Base-by-base conservation (phyloP, 23 tunicate genomes). In the Phallusia fumigata region DNA sequence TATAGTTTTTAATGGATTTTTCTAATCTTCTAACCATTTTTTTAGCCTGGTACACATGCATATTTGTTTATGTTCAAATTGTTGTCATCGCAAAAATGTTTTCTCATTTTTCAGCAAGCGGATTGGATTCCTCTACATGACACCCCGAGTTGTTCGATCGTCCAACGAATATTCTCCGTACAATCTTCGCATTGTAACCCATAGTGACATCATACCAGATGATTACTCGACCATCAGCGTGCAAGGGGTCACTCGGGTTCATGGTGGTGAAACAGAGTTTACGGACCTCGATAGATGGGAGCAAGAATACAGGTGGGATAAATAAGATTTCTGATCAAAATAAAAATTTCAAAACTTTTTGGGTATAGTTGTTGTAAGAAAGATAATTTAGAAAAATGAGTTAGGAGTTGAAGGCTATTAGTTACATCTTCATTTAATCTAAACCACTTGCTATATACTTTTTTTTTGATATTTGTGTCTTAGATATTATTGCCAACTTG, bases 241-340 rank as follows among this genome's bases (percentile, higher is more conserved):
- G 18, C 75, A 79, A 30, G 95, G 95, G 16, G 99, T 95, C 24
- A 95, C 96, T 28, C 50, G 92, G 30, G 69, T 86, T 65, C 80
- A 86, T 18, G 81, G 80, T 15, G 96, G 90, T 0, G 99, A 95
- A 69, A 88, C 90, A 30, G 96, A 78, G 47, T 90, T 95, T 74
- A 91, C 96, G 0, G 90, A 96, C 26, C 83, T 96, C 76, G 90
- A 88, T n/a, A 52, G 99, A 31, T 96, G 99, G 99, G 88, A 91
- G 64, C 88, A 91, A 65, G 99, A 96, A 64, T 96, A 91, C 89
- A 85, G 79, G 98, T 93, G 35, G 76, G 76, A 79, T 15, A 19
- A 35, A 31, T 0, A 28, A 5, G 8, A 18, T 33, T 36, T 73
- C 32, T n/a, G n/a, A n/a, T n/a, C n/a, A n/a, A n/a, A n/a, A n/a